phyloP scores from a whole-genome alignment of 2,797 vertebrate genomes.

The Manis crassicaudata region DNA sequence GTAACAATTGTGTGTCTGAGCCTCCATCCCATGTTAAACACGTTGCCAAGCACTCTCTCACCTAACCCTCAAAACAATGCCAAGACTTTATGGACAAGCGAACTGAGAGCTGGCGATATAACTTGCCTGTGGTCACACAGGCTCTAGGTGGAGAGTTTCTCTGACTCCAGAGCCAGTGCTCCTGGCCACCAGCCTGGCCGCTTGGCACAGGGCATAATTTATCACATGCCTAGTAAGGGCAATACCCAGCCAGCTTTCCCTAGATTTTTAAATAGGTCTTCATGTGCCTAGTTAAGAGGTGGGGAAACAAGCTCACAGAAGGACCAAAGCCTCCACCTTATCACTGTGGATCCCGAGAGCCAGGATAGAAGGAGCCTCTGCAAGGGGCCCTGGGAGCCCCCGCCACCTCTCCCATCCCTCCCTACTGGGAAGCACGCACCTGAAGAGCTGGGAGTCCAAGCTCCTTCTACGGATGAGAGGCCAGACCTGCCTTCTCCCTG shows the following conservation, averaged over 20 bases:
- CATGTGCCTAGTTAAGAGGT: neutral
- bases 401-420: neutral
- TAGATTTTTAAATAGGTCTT: neutral
- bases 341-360: neutral
- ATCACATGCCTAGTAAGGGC: neutral
- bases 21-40: neutral
- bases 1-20: fast-evolving
- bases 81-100: neutral
- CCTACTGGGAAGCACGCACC: neutral
- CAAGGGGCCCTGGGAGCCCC: neutral
- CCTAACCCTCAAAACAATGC: neutral
- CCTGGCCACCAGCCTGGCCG: neutral
- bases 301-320: neutral
- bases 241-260: neutral
- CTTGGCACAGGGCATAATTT: neutral
- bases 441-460: neutral
- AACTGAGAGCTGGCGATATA: neutral
- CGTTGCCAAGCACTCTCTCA: neutral
- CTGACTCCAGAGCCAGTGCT: neutral
- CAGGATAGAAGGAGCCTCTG: no score
- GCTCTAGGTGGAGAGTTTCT: neutral
- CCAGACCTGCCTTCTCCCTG: neutral
- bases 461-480: neutral
- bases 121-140: neutral
- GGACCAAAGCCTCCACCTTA: neutral